phyloP scores from a whole-genome alignment of 2,888 invertebrate genomes.

The Dascillus cervinus region DNA sequence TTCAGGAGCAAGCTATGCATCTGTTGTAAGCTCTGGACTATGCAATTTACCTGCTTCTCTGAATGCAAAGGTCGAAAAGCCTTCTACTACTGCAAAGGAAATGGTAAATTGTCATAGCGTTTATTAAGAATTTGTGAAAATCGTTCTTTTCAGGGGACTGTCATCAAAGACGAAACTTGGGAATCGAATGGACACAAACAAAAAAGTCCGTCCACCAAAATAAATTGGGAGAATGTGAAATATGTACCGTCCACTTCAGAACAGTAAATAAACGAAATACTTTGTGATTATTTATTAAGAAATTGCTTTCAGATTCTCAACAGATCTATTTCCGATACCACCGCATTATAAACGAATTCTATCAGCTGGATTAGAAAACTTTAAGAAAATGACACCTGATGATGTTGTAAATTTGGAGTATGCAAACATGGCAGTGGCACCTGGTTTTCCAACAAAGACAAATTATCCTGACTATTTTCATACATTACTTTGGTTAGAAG shows the following conservation, averaged over 20 bases:
- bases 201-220: conserved; percentile 22
- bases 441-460: conserved; percentile 36
- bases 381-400: neutral
- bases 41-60: too few species aligned
- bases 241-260: too few species aligned
- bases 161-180: conserved; percentile 33
- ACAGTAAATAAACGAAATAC: too few species aligned
- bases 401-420: neutral
- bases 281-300: too few species aligned
- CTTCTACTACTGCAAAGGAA: conserved; percentile 40
- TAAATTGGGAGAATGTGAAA: conserved; percentile 16
- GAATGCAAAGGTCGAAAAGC: conserved; percentile 27
- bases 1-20: too few species aligned
- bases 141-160: conserved; percentile 35
- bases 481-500: conserved; percentile 56
- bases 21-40: too few species aligned
- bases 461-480: conserved; percentile 50
- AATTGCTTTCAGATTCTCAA: too few species aligned
- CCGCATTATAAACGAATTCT: conserved; percentile 11
- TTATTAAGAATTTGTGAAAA: conserved; percentile 43
- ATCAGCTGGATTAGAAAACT: conserved; percentile 13
- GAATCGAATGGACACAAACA: conserved; percentile 8
- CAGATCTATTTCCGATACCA: conserved; percentile 20
- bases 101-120: conserved; percentile 35
- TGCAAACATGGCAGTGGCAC: conserved; percentile 34